Evolutionary conservation across 2,113 vertebrate genomes (phyloP).

Genomic region (Coptodon rendalli): DNA sequence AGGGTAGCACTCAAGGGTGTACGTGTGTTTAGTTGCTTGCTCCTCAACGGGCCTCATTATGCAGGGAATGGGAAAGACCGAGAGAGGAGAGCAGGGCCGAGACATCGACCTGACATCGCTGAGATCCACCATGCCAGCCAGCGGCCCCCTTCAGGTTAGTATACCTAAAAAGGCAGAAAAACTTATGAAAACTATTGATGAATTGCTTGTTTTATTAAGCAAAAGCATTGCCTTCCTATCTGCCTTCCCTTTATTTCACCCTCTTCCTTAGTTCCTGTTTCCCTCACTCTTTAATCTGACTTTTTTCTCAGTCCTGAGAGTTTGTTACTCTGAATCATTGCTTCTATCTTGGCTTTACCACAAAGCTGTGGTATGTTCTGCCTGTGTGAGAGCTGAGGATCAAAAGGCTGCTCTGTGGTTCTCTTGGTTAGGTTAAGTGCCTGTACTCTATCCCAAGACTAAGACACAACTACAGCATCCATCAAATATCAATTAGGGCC

Average conservation of each 20-base stretch:
- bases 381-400: conserved; percentile 47
- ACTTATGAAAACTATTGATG: background rate
- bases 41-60: conserved; percentile 17
- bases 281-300: background rate
- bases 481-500: conserved; percentile 66
- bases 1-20: conserved; percentile 1
- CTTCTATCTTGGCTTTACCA: conserved; percentile 31
- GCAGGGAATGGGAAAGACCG: conserved; percentile 64
- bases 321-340: conserved; percentile 1
- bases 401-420: conserved; percentile 22
- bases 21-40: background rate
- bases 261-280: background rate
- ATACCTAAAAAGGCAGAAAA: background rate
- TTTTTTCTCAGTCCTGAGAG: background rate
- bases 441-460: conserved; percentile 23
- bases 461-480: conserved; percentile 28
- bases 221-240: background rate
- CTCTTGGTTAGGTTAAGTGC: background rate
- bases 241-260: background rate
- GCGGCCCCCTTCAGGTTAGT: conserved; percentile 65
- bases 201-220: background rate
- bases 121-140: conserved; percentile 68
- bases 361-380: conserved; percentile 52
- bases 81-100: conserved; percentile 59
- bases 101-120: conserved; percentile 66